Evolutionary conservation across 2,113 vertebrate genomes (phyloP).

Genomic region (Ascaphus truei): DNA sequence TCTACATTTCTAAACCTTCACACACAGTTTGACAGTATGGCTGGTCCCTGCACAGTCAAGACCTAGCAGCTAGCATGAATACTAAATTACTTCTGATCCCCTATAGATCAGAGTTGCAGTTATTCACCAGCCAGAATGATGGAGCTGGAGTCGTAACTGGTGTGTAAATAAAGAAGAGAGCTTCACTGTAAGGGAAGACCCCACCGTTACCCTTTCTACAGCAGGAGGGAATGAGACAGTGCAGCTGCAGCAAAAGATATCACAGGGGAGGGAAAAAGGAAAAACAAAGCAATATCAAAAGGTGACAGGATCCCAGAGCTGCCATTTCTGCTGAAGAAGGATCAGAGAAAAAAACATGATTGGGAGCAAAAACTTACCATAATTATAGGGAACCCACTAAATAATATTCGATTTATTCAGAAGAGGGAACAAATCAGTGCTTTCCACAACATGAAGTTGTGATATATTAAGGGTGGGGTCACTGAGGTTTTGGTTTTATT

Average conservation of each 20-base stretch:
- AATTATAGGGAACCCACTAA: slow-evolving; percentile 11
- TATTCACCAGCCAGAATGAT: slow-evolving; percentile 12
- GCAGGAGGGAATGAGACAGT: slow-evolving; percentile 31
- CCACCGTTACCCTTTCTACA: slow-evolving; percentile 30
- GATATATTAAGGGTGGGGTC: no score
- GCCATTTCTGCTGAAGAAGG: background rate
- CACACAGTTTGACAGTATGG: slow-evolving; percentile 22
- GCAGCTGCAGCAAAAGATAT: slow-evolving; percentile 28
- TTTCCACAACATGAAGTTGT: background rate
- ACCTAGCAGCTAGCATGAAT: slow-evolving; percentile 15
- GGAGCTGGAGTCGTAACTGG: background rate
- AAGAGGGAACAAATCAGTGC: background rate
- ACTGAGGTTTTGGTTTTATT: no score
- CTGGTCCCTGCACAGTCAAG: slow-evolving; percentile 14
- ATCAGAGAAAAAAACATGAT: slow-evolving; percentile 10
- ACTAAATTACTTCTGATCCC: background rate
- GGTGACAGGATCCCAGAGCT: background rate
- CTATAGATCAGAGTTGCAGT: background rate
- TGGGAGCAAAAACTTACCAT: slow-evolving; percentile 2
- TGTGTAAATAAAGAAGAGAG: slow-evolving; percentile 1
- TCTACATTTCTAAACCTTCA: slow-evolving; percentile 37
- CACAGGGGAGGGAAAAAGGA: background rate
- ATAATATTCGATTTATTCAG: slow-evolving; percentile 12
- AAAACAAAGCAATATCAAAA: background rate
- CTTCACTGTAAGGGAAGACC: slow-evolving; percentile 29